These are phyloP conservation scores for Bombus pascuorum DNA, from an alignment of 1,140 invertebrate species.

Conservation along the genomic window DNA sequence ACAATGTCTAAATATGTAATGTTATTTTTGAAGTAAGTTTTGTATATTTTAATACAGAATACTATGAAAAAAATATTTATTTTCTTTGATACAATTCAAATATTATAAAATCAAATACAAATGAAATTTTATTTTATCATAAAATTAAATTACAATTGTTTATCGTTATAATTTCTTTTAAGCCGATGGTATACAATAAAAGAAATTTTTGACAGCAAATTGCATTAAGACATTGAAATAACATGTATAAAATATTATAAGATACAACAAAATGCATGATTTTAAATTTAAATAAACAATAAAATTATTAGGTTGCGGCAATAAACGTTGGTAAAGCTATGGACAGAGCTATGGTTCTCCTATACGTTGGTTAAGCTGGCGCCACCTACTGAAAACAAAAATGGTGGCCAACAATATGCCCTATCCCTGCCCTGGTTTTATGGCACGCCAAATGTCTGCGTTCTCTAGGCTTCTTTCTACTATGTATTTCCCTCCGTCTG, in stretches of 20 bases:
- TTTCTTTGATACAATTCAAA: no score
- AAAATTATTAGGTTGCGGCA: slow-evolving; percentile 17
- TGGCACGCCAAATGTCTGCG: slow-evolving; percentile 79
- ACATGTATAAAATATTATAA: background rate
- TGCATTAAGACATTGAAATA: background rate
- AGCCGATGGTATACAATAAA: background rate
- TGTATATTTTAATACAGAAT: background rate
- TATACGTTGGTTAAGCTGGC: slow-evolving; percentile 56
- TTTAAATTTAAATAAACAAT: background rate
- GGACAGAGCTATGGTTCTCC: slow-evolving; percentile 24
- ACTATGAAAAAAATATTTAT: background rate
- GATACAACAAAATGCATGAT: background rate
- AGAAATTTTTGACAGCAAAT: background rate
- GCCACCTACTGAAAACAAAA: slow-evolving; percentile 81
- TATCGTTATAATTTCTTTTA: no score
- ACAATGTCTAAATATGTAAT: background rate
- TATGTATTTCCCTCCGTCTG: slow-evolving; percentile 75
- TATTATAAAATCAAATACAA: background rate
- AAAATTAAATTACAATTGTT: background rate
- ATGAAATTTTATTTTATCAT: background rate
- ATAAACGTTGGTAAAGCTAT: slow-evolving; percentile 34
- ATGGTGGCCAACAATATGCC: slow-evolving; percentile 80
- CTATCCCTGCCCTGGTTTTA: slow-evolving; percentile 77
- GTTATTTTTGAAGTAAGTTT: background rate
- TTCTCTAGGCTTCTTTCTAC: slow-evolving; percentile 75